Base-by-base conservation (phyloP, 2,797 vertebrate genomes). In the Poeciliopsis paucimaculata region DNA sequence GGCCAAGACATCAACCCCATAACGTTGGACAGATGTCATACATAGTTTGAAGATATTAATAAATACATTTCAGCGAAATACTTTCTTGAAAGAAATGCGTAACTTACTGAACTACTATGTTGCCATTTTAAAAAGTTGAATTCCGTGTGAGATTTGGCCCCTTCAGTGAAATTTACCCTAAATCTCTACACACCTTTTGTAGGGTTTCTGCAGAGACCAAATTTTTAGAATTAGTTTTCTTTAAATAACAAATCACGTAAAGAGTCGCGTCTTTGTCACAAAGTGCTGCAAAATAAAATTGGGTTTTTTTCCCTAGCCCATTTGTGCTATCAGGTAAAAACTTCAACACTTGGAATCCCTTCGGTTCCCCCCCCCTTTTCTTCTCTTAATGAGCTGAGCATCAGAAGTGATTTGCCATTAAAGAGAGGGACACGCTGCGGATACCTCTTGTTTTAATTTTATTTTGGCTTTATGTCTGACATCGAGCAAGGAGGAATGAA, bases 401-500 rank as follows among this genome's bases (percentile, higher is more conserved):
- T 80, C 77, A 73, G 75, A 90, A 90, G 79, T 75, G 81, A 86
- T 93, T 91, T 84, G 81, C 72, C 13, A 15, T 36, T 39, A 39
- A 53, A 74, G 68, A 28, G 68, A 77, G 62, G 72, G 73, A 87
- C 82, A 86, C 80, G 77, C 83, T 82, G 74, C 74, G 73, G 71
- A 87, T 92, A 86, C 88, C 87, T 91, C 89, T 34, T 60, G 86
- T 87, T 51, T 92, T 85, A 86, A 91, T 92, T 93, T 92, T 78
- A 89, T 87, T 92, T 91, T 86, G 85, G 85, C 90, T 90, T 91
- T 91, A 87, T 90, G 84, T 82, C 73, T 87, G 89, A 93, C 82
- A 90, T 91, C 84, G 77, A 90, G 84, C 11, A 13, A 5, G 28
- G 10, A 57, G 51, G 51, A 78, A 87, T 28, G 55, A 57, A 13